phyloP scores from a whole-genome alignment of 2,113 vertebrate genomes.

The Cyanoramphus novaezelandiae region DNA sequence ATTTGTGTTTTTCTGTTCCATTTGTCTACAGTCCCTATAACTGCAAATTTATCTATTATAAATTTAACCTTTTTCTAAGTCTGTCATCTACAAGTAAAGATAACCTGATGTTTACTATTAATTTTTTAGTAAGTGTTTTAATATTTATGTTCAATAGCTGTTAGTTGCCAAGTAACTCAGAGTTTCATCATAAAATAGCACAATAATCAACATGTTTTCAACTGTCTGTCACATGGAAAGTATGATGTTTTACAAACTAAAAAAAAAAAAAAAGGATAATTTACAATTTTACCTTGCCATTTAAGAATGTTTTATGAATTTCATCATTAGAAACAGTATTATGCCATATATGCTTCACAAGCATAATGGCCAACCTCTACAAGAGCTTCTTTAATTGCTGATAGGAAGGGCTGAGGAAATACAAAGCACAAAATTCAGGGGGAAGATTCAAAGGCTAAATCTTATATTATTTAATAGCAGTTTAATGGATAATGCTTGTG shows the following conservation, averaged over 20 bases:
- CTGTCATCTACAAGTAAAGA: not conserved
- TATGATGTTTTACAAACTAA: not conserved
- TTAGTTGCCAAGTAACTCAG: not conserved
- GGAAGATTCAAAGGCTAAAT: not conserved
- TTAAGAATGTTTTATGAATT: not conserved
- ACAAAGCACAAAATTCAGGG: not conserved
- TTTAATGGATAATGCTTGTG: not conserved
- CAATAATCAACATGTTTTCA: not conserved
- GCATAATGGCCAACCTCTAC: not conserved
- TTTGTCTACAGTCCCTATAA: not conserved
- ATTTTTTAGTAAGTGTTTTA: not conserved
- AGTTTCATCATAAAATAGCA: not conserved
- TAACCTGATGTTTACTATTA: not conserved
- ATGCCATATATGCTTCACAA: not conserved
- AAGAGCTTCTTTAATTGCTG: not conserved
- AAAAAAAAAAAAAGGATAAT: not conserved
- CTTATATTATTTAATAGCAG: not conserved
- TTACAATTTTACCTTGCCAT: not conserved
- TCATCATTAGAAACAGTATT: not conserved
- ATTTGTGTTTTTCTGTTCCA: not conserved
- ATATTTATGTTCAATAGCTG: not conserved
- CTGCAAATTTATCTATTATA: not conserved
- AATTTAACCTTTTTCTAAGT: not conserved
- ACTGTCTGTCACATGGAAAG: not conserved
- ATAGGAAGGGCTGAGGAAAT: not conserved